Evolutionary conservation across 2,113 vertebrate species (phyloP).

Genomic region (Pygoscelis adeliae): DNA sequence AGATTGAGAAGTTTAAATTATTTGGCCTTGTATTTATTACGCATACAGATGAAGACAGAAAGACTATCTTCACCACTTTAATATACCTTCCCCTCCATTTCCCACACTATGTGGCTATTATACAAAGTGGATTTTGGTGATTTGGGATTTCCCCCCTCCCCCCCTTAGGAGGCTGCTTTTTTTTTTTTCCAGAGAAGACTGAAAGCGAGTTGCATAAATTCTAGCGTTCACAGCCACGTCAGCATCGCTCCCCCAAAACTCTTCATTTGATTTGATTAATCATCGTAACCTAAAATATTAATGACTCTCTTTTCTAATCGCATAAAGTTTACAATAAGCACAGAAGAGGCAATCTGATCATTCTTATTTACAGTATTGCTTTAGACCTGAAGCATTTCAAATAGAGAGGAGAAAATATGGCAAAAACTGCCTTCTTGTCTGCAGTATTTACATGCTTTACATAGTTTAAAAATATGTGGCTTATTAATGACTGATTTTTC

Average conservation of each 20-base stretch:
- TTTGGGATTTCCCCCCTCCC: accelerated
- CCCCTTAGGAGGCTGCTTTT: no score
- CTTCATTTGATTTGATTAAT: not conserved
- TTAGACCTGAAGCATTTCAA: conserved; percentile 9
- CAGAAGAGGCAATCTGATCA: not conserved
- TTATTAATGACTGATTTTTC: conserved; percentile 75
- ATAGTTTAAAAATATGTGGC: conserved; percentile 76
- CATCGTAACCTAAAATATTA: not conserved
- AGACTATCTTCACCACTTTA: not conserved
- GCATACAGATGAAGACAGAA: not conserved
- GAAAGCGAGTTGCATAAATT: not conserved
- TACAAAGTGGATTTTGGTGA: not conserved
- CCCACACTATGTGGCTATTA: not conserved
- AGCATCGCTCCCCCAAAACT: not conserved
- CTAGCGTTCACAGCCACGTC: not conserved
- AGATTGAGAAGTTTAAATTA: not conserved
- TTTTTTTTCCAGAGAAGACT: not conserved
- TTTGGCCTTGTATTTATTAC: not conserved
- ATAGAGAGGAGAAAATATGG: conserved; percentile 58
- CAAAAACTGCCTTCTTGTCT: conserved; percentile 56
- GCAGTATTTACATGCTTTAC: conserved; percentile 73
- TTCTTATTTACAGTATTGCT: conserved; percentile 33
- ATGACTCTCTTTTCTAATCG: not conserved
- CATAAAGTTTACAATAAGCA: not conserved
- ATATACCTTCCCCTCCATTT: not conserved